These are phyloP conservation scores for Sycon ciliatum DNA, from an alignment of 37 sponge, comb jelly and placozoan genomes.

Conservation along the genomic window DNA sequence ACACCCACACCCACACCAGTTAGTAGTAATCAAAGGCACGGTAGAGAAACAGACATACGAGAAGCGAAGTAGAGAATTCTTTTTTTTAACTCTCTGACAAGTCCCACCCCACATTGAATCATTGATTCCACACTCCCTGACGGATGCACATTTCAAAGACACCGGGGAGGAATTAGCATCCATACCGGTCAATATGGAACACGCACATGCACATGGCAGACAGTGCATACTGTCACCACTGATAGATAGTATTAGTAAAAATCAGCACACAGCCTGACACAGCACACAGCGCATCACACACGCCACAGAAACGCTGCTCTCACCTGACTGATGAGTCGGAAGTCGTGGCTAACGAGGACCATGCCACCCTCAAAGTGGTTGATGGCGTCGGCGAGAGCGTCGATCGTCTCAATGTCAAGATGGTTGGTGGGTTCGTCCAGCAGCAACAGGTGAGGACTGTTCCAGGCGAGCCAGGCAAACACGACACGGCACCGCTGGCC, in stretches of 20 bases:
- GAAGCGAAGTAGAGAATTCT: too few relatives aligned
- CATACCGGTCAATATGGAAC: too few relatives aligned
- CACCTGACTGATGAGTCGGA: conserved; percentile 90
- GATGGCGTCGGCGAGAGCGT: conserved; percentile 80
- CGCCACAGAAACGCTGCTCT: neutral
- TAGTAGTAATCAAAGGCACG: neutral
- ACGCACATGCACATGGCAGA: too few relatives aligned
- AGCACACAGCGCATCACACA: neutral
- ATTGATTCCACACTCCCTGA: too few relatives aligned
- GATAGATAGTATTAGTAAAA: too few relatives aligned
- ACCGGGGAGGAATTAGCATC: too few relatives aligned
- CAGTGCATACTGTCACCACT: too few relatives aligned
- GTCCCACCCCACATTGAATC: too few relatives aligned
- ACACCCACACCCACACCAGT: neutral
- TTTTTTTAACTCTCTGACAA: too few relatives aligned
- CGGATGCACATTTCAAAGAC: too few relatives aligned
- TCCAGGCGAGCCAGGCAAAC: conserved; percentile 84
- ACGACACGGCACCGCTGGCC: conserved; percentile 84
- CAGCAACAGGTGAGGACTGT: conserved; percentile 71
- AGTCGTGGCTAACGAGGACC: conserved; percentile 90
- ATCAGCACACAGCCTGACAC: neutral
- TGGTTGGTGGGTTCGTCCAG: conserved; percentile 96
- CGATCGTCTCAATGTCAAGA: conserved; percentile 93
- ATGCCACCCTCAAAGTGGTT: conserved; percentile 77
- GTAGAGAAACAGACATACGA: neutral